Evolutionary conservation across 1,140 invertebrate genomes (phyloP).

Genomic region (Anthonomus grandis): DNA sequence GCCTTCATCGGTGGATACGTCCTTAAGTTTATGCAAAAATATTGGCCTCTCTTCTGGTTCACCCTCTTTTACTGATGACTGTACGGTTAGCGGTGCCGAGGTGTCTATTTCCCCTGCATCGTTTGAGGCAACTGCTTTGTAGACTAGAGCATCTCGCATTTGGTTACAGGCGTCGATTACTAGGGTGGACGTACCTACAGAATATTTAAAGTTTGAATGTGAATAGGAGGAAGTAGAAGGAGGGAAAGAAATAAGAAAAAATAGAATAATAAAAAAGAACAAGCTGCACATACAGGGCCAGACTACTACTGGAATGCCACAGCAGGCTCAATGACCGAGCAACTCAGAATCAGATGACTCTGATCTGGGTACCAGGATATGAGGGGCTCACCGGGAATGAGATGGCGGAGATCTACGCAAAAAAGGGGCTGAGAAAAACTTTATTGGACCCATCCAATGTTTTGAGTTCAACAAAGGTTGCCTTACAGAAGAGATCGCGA

Average conservation of each 20-base stretch:
- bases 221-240: background rate
- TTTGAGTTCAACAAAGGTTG: no score
- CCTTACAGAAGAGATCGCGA: no score
- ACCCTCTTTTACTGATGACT: constrained; percentile 51
- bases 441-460: no score
- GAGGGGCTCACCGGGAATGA: no score
- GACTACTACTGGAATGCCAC: no score
- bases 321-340: no score
- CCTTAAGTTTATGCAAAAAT: constrained; percentile 70
- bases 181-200: constrained; percentile 54
- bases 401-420: no score
- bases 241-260: background rate
- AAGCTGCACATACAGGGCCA: no score
- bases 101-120: constrained; percentile 67
- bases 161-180: constrained; percentile 59
- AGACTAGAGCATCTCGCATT: constrained; percentile 67
- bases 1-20: constrained; percentile 76
- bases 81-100: constrained; percentile 65
- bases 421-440: no score
- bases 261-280: no score
- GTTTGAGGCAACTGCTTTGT: constrained; percentile 73
- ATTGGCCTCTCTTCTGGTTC: constrained; percentile 68
- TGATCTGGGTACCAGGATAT: no score
- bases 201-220: background rate
- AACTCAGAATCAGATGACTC: no score